A percentile compares a stretch with the other conserved stretches of the same genome.
Evolutionary conservation across 2,888 invertebrate species (phyloP).

Genomic region (Macrosiphum euphorbiae): DNA sequence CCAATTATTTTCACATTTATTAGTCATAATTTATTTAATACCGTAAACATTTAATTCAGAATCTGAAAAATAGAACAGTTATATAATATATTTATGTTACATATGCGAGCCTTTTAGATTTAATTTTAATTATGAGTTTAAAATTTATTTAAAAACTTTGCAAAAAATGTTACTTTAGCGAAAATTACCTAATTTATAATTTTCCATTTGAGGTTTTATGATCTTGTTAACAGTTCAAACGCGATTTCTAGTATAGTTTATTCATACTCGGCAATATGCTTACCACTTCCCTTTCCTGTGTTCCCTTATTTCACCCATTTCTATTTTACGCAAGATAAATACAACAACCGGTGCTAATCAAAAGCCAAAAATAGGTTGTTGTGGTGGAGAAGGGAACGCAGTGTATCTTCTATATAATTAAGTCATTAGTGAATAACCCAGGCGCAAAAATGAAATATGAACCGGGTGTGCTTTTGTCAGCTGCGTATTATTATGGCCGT

Average conservation of each 20-base stretch:
- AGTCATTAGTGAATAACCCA: slow-evolving; percentile 45
- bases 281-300: not conserved
- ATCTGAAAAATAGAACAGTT: not conserved
- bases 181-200: not conserved
- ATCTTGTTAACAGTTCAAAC: not conserved
- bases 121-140: not conserved
- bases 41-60: not conserved
- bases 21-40: not conserved
- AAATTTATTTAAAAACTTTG: not conserved
- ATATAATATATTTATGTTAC: not conserved
- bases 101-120: not conserved
- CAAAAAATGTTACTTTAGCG: not conserved
- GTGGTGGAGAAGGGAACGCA: not conserved
- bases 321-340: not conserved
- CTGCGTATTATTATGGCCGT: slow-evolving; percentile 36
- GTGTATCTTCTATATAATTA: slow-evolving; percentile 45
- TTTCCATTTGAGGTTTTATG: not conserved
- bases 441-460: slow-evolving; percentile 53
- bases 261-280: not conserved
- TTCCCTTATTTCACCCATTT: not conserved
- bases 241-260: not conserved
- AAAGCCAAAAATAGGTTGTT: slow-evolving; percentile 21
- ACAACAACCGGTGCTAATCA: slow-evolving; percentile 25
- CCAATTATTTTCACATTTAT: not conserved
- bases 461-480: slow-evolving; percentile 58